These are phyloP conservation scores for Drosophila cracens DNA, from an alignment of 2,888 invertebrate species.

Conservation along the genomic window DNA sequence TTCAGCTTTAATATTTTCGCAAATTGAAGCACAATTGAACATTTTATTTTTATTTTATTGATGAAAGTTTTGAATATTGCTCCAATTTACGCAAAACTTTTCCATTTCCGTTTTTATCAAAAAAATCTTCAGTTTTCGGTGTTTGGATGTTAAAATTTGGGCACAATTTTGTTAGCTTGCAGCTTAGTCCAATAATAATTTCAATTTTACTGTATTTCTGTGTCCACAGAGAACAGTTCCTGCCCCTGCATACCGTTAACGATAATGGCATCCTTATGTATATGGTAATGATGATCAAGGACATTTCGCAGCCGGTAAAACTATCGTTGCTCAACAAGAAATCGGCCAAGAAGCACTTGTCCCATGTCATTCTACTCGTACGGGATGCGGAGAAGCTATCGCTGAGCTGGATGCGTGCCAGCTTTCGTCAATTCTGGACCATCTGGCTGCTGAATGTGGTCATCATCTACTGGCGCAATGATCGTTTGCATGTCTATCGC, in stretches of 20 bases:
- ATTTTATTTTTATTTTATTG: not conserved
- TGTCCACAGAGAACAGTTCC: conserved; percentile 65
- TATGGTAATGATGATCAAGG: conserved; percentile 78
- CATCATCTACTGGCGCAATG: conserved; percentile 73
- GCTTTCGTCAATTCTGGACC: conserved; percentile 86
- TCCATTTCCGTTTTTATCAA: not conserved
- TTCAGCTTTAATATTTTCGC: not conserved
- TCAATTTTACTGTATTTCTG: not conserved
- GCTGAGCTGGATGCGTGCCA: conserved; percentile 83
- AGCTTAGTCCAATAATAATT: not conserved
- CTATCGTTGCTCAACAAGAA: conserved; percentile 78
- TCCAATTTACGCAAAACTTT: not conserved
- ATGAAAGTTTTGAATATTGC: no score
- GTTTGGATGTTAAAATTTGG: not conserved
- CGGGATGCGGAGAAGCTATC: conserved; percentile 63
- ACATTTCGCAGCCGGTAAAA: conserved; percentile 76
- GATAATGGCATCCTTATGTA: conserved; percentile 82
- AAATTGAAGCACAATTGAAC: not conserved
- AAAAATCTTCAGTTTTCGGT: not conserved
- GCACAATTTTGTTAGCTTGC: not conserved
- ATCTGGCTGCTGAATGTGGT: conserved; percentile 86
- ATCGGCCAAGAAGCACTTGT: conserved; percentile 81
- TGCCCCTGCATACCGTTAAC: conserved; percentile 63
- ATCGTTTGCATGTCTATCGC: conserved; percentile 85
- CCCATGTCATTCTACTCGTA: conserved; percentile 79